phyloP scores from a whole-genome alignment of 1,140 invertebrate genomes.

The Drosophila sulfurigaster region DNA sequence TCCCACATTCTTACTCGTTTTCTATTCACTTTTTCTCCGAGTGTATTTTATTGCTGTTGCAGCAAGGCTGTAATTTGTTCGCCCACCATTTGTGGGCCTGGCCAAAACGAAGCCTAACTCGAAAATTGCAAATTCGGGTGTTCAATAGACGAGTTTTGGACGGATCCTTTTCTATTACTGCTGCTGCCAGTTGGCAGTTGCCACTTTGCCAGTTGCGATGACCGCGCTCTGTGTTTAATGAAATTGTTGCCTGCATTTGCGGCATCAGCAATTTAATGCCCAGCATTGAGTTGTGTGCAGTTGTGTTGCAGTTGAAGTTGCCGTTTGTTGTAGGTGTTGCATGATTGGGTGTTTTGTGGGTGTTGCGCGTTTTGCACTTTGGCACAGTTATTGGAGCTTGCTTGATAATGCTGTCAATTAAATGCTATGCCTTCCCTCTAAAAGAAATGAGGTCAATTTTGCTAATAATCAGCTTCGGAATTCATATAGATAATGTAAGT shows the following conservation, averaged over 20 bases:
- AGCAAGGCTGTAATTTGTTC: slow-evolving; percentile 54
- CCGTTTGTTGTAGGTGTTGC: slow-evolving; percentile 33
- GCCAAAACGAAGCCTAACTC: slow-evolving; percentile 73
- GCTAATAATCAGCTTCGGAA: no score
- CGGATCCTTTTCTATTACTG: slow-evolving; percentile 74
- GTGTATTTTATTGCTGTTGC: slow-evolving; percentile 15
- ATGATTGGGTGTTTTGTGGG: slow-evolving; percentile 41
- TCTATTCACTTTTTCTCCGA: background rate
- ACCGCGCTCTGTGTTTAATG: slow-evolving; percentile 68
- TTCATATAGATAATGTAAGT: background rate
- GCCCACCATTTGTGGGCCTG: slow-evolving; percentile 50
- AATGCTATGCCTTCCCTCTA: background rate
- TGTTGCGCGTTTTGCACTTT: slow-evolving; percentile 53
- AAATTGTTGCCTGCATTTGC: slow-evolving; percentile 75
- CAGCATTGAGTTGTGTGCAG: slow-evolving; percentile 34
- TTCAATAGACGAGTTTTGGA: slow-evolving; percentile 64
- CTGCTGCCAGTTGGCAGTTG: slow-evolving; percentile 33
- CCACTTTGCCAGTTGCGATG: slow-evolving; percentile 32
- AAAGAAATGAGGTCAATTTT: background rate
- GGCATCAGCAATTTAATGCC: slow-evolving; percentile 71
- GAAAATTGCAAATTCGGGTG: slow-evolving; percentile 83
- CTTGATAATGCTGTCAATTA: slow-evolving; percentile 24
- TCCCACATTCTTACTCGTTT: no score
- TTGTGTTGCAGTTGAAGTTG: slow-evolving; percentile 19
- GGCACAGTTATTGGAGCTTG: slow-evolving; percentile 60